A percentile compares a stretch with the other conserved stretches of the same genome.
Conservation (phyloP, 1,140 invertebrate species). For the Tetramorium simillimum region DNA sequence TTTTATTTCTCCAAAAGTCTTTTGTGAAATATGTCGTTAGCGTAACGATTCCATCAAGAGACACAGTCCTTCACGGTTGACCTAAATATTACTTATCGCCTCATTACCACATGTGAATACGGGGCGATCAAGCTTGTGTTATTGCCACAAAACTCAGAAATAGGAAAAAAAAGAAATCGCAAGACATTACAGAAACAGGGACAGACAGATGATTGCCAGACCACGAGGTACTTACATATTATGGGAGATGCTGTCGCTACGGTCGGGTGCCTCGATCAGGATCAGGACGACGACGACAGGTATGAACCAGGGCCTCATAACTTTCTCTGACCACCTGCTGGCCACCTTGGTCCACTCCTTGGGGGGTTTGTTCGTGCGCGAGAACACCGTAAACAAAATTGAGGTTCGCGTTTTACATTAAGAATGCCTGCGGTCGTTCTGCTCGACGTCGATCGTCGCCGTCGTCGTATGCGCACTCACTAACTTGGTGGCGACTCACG, state of each 20-base stretch:
- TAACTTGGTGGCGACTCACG: constrained; percentile 32
- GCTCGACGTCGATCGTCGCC: constrained; percentile 19
- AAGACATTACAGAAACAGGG: not conserved
- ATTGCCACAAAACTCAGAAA: not conserved
- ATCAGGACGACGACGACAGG: constrained; percentile 76
- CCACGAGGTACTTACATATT: constrained; percentile 78
- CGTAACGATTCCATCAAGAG: not conserved
- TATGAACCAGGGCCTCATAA: constrained; percentile 77
- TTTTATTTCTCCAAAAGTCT: not conserved
- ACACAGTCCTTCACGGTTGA: constrained; percentile 38
- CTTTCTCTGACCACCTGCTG: constrained; percentile 44
- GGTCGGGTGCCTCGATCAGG: constrained; percentile 75
- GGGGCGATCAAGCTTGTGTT: not conserved
- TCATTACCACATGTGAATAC: not conserved
- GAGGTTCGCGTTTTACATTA: constrained; percentile 69
- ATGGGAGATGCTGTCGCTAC: constrained; percentile 78
- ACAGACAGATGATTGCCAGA: not conserved
- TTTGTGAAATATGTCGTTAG: not conserved
- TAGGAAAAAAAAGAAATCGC: not conserved
- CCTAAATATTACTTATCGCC: constrained; percentile 39
- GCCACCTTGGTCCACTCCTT: constrained; percentile 33
- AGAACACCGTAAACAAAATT: constrained; percentile 70
- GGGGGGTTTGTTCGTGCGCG: constrained; percentile 56
- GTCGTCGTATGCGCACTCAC: constrained; percentile 54
- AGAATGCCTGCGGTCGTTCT: constrained; percentile 43